Conservation (phyloP, 2,888 invertebrate species). For the Dorcus hopei region DNA sequence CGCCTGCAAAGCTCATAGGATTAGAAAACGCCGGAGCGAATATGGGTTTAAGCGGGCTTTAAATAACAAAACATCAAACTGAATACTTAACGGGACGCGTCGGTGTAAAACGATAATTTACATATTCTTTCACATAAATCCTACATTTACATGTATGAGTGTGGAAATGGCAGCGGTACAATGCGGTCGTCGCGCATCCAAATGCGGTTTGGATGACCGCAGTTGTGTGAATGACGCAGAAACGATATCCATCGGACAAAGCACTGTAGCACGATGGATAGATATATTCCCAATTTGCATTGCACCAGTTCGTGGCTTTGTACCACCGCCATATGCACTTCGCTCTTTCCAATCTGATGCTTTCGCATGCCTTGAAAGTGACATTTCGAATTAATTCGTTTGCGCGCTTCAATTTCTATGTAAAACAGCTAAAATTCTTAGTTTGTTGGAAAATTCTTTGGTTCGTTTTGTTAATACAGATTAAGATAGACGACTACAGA, state of each 20-base stretch:
- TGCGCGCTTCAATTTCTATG: background rate
- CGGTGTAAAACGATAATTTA: constrained; percentile 25
- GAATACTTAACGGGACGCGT: constrained; percentile 20
- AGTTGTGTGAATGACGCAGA: constrained; percentile 34
- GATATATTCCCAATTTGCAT: constrained; percentile 31
- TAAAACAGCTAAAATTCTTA: background rate
- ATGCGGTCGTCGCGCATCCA: constrained; percentile 25
- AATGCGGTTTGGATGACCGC: constrained; percentile 28
- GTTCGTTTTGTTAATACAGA: too few relatives aligned
- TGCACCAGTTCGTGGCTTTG: constrained; percentile 25
- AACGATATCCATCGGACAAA: constrained; percentile 31
- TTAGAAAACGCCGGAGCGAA: background rate
- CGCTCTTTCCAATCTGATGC: background rate
- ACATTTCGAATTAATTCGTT: background rate
- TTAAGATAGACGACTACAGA: too few relatives aligned
- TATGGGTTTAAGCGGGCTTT: background rate
- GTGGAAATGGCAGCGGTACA: constrained; percentile 30
- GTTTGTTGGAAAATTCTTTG: too few relatives aligned
- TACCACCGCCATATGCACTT: constrained; percentile 1
- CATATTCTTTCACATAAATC: constrained; percentile 35
- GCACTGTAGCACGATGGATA: constrained; percentile 1
- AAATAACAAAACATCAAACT: constrained; percentile 21
- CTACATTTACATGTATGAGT: constrained; percentile 33
- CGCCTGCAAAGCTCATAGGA: background rate
- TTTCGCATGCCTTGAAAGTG: background rate